These are phyloP conservation scores for Tenebrio molitor DNA, from an alignment of 1,140 invertebrate genomes.

Conservation along the genomic window DNA sequence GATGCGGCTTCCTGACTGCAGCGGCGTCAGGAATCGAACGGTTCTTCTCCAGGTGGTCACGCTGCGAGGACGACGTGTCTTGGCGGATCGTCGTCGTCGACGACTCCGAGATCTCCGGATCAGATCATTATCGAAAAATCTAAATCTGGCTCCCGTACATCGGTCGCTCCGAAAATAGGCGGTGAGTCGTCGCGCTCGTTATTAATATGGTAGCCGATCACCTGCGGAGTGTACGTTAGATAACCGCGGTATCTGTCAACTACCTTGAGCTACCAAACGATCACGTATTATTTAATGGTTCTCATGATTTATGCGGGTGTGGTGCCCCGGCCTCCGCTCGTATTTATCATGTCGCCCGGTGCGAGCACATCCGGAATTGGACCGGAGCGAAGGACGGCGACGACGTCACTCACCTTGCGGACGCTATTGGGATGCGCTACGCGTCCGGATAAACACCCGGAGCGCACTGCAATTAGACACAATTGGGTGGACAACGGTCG, in stretches of 20 bases:
- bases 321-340: conserved; percentile 29
- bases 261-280: conserved; percentile 50
- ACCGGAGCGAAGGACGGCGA: conserved; percentile 2
- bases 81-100: neutral
- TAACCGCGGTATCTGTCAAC: conserved; percentile 51
- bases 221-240: conserved; percentile 51
- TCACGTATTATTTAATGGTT: conserved; percentile 49
- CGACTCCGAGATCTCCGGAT: conserved; percentile 18
- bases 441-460: conserved; percentile 31
- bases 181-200: too few relatives aligned
- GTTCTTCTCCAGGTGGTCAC: too few relatives aligned
- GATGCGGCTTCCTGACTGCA: conserved; percentile 13
- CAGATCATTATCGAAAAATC: conserved; percentile 44
- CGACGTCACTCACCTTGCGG: conserved; percentile 17
- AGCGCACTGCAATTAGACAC: conserved; percentile 4
- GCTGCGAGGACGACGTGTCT: conserved; percentile 19
- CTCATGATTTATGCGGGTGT: conserved; percentile 47
- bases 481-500: too few relatives aligned
- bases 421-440: neutral
- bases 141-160: conserved; percentile 18
- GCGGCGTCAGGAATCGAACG: too few relatives aligned
- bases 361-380: conserved; percentile 29
- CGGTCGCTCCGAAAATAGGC: too few relatives aligned
- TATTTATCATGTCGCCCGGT: conserved; percentile 37
- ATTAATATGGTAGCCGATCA: conserved; percentile 52